These are phyloP conservation scores for Typhlichthys subterraneus DNA, from an alignment of 2,797 vertebrate species.

Conservation along the genomic window DNA sequence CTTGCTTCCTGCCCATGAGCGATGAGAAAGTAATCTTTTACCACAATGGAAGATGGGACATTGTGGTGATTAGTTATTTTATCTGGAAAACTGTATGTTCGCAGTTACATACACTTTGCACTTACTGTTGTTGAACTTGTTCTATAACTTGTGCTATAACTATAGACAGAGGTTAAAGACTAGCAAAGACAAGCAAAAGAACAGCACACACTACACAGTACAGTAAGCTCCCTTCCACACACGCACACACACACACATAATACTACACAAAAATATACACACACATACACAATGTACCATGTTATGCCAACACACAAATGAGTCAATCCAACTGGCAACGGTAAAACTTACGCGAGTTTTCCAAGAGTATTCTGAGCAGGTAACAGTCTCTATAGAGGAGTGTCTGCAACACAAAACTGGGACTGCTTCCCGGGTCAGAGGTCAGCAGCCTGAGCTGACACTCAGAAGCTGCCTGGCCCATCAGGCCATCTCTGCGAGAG, in stretches of 20 bases:
- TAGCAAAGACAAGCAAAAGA: background rate
- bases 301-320: too few relatives aligned
- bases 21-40: slow-evolving; percentile 1
- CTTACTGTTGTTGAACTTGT: too few relatives aligned
- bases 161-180: too few relatives aligned
- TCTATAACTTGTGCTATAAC: too few relatives aligned
- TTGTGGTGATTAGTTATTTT: background rate
- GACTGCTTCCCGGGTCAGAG: slow-evolving; percentile 87
- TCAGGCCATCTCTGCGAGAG: slow-evolving; percentile 81
- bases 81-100: background rate
- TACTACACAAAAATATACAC: background rate
- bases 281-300: background rate
- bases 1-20: slow-evolving; percentile 26
- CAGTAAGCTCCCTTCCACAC: background rate
- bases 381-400: slow-evolving; percentile 85
- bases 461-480: slow-evolving; percentile 73
- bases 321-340: background rate
- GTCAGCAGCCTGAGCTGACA: slow-evolving; percentile 89
- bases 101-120: too few relatives aligned
- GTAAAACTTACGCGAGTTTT: slow-evolving; percentile 85
- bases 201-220: background rate
- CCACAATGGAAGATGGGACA: slow-evolving; percentile 3
- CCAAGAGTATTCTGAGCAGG: slow-evolving; percentile 86
- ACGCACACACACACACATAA: background rate
- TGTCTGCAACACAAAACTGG: slow-evolving; percentile 85